Evolutionary conservation across 30 jellyfish, hydroid and myxozoan species (phyloP).

Genomic region (Cassiopea andromeda): DNA sequence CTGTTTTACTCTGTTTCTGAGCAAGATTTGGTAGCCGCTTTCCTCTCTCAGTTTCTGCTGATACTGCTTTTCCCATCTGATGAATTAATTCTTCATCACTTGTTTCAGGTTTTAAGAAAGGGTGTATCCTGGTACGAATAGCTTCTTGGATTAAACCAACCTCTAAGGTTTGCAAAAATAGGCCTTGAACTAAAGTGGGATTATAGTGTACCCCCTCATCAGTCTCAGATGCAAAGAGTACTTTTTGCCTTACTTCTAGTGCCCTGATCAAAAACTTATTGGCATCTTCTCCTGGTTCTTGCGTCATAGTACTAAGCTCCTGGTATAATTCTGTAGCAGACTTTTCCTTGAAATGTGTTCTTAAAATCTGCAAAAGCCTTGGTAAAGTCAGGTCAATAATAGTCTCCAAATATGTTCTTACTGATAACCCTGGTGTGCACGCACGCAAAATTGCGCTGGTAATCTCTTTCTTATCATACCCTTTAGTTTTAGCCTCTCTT

Average conservation of each 20-base stretch:
- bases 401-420: constrained; percentile 51
- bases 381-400: constrained; percentile 30
- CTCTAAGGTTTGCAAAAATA: constrained; percentile 59
- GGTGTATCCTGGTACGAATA: constrained; percentile 33
- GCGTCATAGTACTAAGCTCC: constrained; percentile 50
- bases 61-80: constrained; percentile 26
- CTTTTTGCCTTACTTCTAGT: constrained; percentile 47
- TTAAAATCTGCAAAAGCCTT: constrained; percentile 34
- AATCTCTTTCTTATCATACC: constrained; percentile 29
- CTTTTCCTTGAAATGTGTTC: constrained; percentile 66
- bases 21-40: neutral
- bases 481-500: constrained; percentile 45
- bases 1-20: constrained; percentile 7
- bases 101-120: constrained; percentile 16
- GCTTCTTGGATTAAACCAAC: constrained; percentile 38
- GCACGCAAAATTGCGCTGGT: constrained; percentile 43
- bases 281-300: constrained; percentile 46
- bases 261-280: constrained; percentile 16
- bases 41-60: constrained; percentile 23
- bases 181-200: constrained; percentile 48
- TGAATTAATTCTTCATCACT: constrained; percentile 18
- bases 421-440: constrained; percentile 48
- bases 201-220: constrained; percentile 40
- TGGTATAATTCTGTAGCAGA: constrained; percentile 52
- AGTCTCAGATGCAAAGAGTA: constrained; percentile 60